These are phyloP conservation scores for Leptinotarsa lineolata DNA, from an alignment of 1,140 invertebrate genomes.

Conservation along the genomic window DNA sequence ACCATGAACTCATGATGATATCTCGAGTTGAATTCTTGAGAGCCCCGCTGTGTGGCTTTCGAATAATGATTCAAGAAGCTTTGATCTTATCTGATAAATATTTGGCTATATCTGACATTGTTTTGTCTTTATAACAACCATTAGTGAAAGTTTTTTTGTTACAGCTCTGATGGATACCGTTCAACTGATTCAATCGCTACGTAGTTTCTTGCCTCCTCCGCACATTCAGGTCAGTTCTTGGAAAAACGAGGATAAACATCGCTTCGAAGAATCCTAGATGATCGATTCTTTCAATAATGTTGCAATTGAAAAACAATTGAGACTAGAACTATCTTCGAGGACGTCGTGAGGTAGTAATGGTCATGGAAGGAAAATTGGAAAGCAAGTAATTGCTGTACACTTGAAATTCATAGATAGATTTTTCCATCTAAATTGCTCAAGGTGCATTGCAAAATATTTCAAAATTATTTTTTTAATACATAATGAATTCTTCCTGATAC, in stretches of 20 bases:
- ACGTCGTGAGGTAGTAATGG: too few species aligned
- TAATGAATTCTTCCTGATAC: too few species aligned
- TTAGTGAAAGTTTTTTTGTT: constrained; percentile 42
- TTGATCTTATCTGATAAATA: constrained; percentile 52
- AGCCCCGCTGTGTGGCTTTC: constrained; percentile 46
- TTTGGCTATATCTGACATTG: too few species aligned
- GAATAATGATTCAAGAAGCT: constrained; percentile 49
- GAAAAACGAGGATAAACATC: constrained; percentile 83
- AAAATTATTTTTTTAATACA: too few species aligned
- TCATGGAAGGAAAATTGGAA: too few species aligned
- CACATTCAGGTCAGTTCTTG: constrained; percentile 85
- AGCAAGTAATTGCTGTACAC: too few species aligned
- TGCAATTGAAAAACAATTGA: too few species aligned
- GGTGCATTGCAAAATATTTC: too few species aligned
- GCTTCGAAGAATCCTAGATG: constrained; percentile 58
- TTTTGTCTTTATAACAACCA: too few species aligned
- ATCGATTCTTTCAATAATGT: neutral
- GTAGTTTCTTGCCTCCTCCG: constrained; percentile 80
- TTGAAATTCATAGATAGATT: too few species aligned
- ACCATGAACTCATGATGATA: constrained; percentile 43
- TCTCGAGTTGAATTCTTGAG: constrained; percentile 49
- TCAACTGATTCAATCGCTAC: constrained; percentile 79
- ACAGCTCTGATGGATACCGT: constrained; percentile 82
- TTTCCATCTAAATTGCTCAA: too few species aligned
- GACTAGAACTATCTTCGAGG: too few species aligned